These are phyloP conservation scores for Drosophila pseudoananassae DNA, from an alignment of 1,140 invertebrate species.

Conservation along the genomic window DNA sequence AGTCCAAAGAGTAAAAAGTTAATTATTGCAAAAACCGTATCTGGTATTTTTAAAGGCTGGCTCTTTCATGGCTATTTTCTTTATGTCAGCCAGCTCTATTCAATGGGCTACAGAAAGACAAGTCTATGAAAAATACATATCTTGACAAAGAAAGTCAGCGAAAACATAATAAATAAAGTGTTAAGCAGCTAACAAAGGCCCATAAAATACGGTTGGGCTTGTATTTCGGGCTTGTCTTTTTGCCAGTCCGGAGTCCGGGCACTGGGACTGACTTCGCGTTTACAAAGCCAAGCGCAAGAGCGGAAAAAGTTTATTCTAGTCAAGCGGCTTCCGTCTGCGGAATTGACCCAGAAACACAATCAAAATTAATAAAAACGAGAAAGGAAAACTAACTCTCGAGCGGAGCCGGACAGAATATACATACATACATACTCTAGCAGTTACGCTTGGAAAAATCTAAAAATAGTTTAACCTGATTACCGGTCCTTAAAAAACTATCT, in stretches of 20 bases:
- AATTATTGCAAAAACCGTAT: conserved; percentile 36
- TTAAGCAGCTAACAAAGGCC: conserved; percentile 69
- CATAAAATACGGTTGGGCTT: conserved; percentile 47
- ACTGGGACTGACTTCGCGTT: conserved; percentile 17
- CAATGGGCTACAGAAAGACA: conserved; percentile 20
- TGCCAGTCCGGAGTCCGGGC: conserved; percentile 21
- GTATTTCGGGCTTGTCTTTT: conserved; percentile 27
- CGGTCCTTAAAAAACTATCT: too few species aligned
- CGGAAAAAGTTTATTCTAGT: conserved; percentile 76
- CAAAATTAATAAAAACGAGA: conserved; percentile 69
- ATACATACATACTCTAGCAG: too few species aligned
- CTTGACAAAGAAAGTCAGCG: conserved; percentile 70
- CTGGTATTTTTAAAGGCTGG: conserved; percentile 36
- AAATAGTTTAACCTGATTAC: background rate
- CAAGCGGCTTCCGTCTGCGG: conserved; percentile 71
- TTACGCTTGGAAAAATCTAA: background rate
- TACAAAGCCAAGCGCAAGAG: conserved; percentile 49
- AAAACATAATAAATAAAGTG: conserved; percentile 75
- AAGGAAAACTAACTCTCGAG: conserved; percentile 15
- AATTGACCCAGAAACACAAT: conserved; percentile 74
- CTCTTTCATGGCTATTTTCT: conserved; percentile 27
- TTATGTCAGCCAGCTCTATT: conserved; percentile 8
- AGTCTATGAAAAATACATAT: conserved; percentile 48
- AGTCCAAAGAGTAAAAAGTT: conserved; percentile 29
- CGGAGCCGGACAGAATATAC: conserved; percentile 3